Evolutionary conservation across 2,888 invertebrate species (phyloP).

Genomic region (Operophtera brumata): DNA sequence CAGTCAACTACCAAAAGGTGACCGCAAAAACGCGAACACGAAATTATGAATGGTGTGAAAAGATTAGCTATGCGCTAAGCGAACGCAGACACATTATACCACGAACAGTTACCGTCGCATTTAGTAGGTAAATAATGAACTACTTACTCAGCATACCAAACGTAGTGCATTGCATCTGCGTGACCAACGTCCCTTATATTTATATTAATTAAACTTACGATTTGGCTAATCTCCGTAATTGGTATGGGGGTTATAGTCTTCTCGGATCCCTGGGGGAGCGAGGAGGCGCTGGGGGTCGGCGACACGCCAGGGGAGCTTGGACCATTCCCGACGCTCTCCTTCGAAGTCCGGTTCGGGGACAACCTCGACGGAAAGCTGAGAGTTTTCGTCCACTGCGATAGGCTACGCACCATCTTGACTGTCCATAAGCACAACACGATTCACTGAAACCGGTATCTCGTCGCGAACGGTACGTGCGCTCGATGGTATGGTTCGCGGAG

Average conservation of each 20-base stretch:
- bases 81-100: conserved; percentile 39
- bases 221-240: conserved; percentile 85
- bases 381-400: conserved; percentile 95
- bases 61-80: conserved; percentile 37
- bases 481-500: conserved; percentile 59
- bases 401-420: conserved; percentile 90
- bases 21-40: conserved; percentile 19
- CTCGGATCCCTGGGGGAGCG: conserved; percentile 80
- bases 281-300: conserved; percentile 82
- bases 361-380: conserved; percentile 93
- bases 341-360: conserved; percentile 89
- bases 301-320: conserved; percentile 79
- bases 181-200: conserved; percentile 14
- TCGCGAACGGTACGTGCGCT: conserved; percentile 56
- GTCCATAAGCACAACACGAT: conserved; percentile 74
- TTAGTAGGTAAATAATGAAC: conserved; percentile 45
- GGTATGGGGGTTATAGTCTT: conserved; percentile 81
- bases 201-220: conserved; percentile 72
- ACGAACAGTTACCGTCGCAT: conserved; percentile 45
- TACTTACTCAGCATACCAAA: conserved; percentile 55
- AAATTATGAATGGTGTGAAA: conserved; percentile 32
- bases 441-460: conserved; percentile 57
- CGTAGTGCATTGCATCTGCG: conserved; percentile 43
- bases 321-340: conserved; percentile 84
- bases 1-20: conserved; percentile 14